Conservation (phyloP, 2,797 vertebrate species). For the Balearica regulorum region DNA sequence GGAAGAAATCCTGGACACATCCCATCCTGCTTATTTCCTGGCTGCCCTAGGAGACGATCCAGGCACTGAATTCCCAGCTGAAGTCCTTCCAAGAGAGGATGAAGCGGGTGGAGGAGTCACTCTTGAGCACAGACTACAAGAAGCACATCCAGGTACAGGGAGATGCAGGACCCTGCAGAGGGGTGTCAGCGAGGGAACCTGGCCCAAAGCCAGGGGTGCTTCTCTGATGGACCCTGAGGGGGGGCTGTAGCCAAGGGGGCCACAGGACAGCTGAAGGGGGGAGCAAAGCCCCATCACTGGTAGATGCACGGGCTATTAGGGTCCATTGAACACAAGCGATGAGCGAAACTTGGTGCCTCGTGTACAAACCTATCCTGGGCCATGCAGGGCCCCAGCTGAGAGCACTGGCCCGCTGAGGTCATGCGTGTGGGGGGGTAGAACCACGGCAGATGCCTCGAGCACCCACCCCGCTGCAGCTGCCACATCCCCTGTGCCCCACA, state of each 20-base stretch:
- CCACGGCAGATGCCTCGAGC: neutral
- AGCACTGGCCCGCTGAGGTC: neutral
- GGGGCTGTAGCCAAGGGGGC: neutral
- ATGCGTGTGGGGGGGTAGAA: neutral
- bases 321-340: neutral
- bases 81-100: constrained; percentile 82
- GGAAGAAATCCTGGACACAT: neutral
- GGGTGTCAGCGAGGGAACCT: neutral
- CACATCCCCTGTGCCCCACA: constrained; percentile 3
- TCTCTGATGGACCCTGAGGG: neutral
- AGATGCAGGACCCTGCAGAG: neutral
- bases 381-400: too few relatives aligned
- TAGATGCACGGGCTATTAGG: neutral
- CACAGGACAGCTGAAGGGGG: neutral
- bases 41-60: constrained; percentile 72
- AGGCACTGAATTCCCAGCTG: constrained; percentile 76
- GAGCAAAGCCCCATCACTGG: neutral
- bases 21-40: neutral
- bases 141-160: constrained; percentile 84
- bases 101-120: constrained; percentile 80
- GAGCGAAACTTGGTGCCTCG: rapidly evolving
- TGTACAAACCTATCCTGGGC: neutral
- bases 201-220: neutral
- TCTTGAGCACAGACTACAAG: constrained; percentile 83
- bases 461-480: neutral